Conservation (phyloP, 2,113 vertebrate species). For the Python bivittatus region DNA sequence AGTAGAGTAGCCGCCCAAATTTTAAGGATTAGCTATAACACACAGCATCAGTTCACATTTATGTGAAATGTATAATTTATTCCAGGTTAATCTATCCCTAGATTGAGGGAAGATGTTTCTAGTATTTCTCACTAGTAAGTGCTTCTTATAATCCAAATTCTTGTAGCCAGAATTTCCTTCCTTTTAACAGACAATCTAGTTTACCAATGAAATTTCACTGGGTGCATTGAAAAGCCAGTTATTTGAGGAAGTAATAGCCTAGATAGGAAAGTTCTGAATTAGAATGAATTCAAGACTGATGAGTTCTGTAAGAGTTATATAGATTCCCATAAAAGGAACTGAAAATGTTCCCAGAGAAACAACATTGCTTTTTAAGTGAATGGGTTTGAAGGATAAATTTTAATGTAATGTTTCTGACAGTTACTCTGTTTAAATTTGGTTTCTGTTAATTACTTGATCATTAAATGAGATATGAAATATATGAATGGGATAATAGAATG, state of each 20-base stretch:
- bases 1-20: background rate
- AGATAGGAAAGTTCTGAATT: background rate
- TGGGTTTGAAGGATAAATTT: conserved; percentile 27
- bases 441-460: conserved; percentile 44
- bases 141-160: background rate
- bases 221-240: background rate
- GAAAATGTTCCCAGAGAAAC: conserved; percentile 42
- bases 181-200: background rate
- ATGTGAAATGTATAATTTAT: background rate
- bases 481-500: conserved; percentile 8
- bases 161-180: background rate
- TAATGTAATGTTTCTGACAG: conserved; percentile 19
- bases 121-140: background rate
- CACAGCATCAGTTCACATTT: background rate
- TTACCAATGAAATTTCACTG: background rate
- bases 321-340: conserved; percentile 13
- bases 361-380: conserved; percentile 37
- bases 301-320: background rate
- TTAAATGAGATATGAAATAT: conserved; percentile 22
- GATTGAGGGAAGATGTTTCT: background rate
- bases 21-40: background rate
- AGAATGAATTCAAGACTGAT: background rate
- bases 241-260: background rate
- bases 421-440: conserved; percentile 32
- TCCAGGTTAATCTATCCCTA: background rate